Percentiles rank a stretch among this genome's conserved stretches.
Conservation (phyloP, 30 jellyfish, hydroid and myxozoan genomes). For the Chironex yamaguchii region DNA sequence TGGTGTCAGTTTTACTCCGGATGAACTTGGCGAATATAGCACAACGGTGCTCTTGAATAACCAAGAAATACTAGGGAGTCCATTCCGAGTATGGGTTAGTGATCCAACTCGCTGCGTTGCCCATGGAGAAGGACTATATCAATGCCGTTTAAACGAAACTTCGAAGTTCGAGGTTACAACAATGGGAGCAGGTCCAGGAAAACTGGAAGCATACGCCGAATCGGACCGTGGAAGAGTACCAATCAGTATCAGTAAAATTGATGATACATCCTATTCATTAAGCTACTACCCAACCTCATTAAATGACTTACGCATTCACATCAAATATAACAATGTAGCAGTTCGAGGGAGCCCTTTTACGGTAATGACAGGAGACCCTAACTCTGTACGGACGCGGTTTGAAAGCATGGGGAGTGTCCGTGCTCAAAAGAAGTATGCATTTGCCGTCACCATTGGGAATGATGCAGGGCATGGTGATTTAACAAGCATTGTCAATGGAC, state of each 20-base stretch:
- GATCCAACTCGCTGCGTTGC: conserved; percentile 89
- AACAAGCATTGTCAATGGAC: conserved; percentile 78
- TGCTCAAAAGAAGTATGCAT: conserved; percentile 43
- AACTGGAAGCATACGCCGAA: conserved; percentile 63
- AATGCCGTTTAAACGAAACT: conserved; percentile 84
- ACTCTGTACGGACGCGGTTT: conserved; percentile 39
- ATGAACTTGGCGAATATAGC: conserved; percentile 82
- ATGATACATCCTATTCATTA: conserved; percentile 64
- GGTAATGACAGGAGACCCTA: conserved; percentile 88
- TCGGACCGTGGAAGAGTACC: conserved; percentile 67
- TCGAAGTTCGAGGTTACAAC: conserved; percentile 85
- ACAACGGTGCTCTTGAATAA: conserved; percentile 81
- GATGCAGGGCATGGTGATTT: conserved; percentile 95
- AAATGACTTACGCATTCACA: conserved; percentile 52
- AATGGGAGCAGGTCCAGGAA: conserved; percentile 99
- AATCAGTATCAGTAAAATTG: conserved; percentile 47
- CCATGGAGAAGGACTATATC: conserved; percentile 90
- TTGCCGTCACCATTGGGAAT: conserved; percentile 54
- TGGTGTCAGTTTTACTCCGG: conserved; percentile 73
- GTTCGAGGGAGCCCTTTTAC: conserved; percentile 88
- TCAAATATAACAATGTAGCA: conserved; percentile 75
- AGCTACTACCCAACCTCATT: conserved; percentile 78
- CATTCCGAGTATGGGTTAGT: conserved; percentile 80
- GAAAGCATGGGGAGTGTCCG: conserved; percentile 30
- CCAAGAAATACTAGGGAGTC: conserved; percentile 88